Evolutionary conservation across 2,113 vertebrate species (phyloP).

Genomic region (Odocoileus hemionus): DNA sequence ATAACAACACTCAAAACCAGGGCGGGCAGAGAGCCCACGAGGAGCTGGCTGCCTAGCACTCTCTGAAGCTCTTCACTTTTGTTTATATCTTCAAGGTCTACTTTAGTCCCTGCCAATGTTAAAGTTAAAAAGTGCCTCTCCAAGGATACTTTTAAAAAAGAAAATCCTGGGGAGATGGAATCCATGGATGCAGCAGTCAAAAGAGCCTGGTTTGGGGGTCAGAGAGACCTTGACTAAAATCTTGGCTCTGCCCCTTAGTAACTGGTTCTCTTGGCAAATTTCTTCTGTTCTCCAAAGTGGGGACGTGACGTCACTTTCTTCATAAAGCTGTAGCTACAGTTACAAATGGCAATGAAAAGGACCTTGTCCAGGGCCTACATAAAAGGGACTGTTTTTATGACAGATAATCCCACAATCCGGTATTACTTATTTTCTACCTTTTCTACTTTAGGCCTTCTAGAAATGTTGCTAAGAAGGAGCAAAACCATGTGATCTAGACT

Average conservation of each 20-base stretch:
- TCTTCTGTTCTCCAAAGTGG: neutral
- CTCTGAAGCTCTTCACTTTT: slow-evolving; percentile 17
- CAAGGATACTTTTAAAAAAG: neutral
- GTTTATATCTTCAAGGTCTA: neutral
- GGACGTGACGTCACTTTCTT: neutral
- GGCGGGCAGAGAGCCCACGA: neutral
- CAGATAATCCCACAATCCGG: neutral
- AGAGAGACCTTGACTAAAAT: neutral
- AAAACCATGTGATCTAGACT: neutral
- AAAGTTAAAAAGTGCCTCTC: neutral
- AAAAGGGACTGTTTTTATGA: neutral
- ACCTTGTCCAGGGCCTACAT: neutral
- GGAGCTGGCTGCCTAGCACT: neutral
- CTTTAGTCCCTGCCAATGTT: neutral
- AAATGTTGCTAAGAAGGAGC: slow-evolving; percentile 21
- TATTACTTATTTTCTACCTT: neutral
- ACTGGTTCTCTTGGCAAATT: neutral
- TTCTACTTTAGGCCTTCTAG: neutral
- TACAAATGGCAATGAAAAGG: neutral
- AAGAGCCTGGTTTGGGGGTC: neutral
- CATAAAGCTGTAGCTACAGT: neutral
- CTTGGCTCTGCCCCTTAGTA: neutral
- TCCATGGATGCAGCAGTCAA: neutral
- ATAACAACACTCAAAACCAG: neutral
- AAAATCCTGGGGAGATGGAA: neutral